Evolutionary conservation across 2,888 invertebrate species (phyloP).

Genomic region (Erebia epiphron): DNA sequence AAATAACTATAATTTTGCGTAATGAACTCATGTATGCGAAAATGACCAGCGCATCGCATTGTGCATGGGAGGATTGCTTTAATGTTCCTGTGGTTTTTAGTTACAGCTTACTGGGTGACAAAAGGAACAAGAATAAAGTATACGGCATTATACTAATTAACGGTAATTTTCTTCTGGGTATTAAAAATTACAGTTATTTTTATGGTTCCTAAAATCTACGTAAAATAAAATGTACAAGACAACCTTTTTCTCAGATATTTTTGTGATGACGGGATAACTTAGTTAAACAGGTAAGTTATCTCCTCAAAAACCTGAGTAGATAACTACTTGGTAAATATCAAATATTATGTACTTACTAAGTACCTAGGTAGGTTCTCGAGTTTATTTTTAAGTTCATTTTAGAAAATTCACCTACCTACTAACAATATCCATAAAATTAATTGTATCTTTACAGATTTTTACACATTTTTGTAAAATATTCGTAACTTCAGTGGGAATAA

Average conservation of each 20-base stretch:
- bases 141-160: neutral
- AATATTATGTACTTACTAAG: too few relatives aligned
- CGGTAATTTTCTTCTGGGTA: neutral
- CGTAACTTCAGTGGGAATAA: too few relatives aligned
- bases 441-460: too few relatives aligned
- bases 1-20: conserved; percentile 61
- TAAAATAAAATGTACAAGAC: neutral
- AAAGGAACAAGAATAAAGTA: conserved; percentile 4
- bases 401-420: too few relatives aligned
- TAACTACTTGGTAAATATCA: too few relatives aligned
- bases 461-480: too few relatives aligned
- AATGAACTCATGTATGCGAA: conserved; percentile 60
- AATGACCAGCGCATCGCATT: conserved; percentile 51
- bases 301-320: too few relatives aligned
- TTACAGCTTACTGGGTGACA: conserved; percentile 7
- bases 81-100: conserved; percentile 19
- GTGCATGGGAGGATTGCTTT: conserved; percentile 55
- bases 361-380: too few relatives aligned
- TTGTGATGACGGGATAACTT: too few relatives aligned
- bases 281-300: too few relatives aligned
- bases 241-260: neutral
- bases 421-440: too few relatives aligned
- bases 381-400: too few relatives aligned
- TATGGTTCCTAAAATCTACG: neutral
- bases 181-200: neutral